Evolutionary conservation across 2,797 vertebrate genomes (phyloP).

Genomic region (Micropoecilia bifurca): DNA sequence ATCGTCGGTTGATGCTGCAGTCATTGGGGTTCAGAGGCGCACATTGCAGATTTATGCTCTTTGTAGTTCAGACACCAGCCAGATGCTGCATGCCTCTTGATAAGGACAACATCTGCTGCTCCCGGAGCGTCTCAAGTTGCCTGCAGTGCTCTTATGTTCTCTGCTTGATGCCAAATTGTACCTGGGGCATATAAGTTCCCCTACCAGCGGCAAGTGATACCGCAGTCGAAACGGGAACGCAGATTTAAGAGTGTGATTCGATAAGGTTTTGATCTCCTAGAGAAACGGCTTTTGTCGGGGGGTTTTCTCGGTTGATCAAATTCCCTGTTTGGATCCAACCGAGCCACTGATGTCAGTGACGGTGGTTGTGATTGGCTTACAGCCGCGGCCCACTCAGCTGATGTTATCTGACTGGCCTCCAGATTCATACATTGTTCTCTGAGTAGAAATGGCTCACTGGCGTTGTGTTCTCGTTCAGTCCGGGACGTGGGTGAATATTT

Average conservation of each 20-base stretch:
- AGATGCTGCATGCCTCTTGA: conserved; percentile 46
- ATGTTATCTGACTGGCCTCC: conserved; percentile 71
- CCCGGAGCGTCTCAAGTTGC: conserved; percentile 47
- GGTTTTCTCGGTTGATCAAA: conserved; percentile 50
- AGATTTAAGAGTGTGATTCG: conserved; percentile 44
- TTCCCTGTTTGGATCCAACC: conserved; percentile 58
- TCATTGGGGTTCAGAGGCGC: conserved; percentile 17
- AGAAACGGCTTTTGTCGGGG: conserved; percentile 20
- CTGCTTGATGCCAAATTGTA: conserved; percentile 55
- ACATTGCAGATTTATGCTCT: conserved; percentile 37
- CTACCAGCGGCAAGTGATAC: conserved; percentile 39
- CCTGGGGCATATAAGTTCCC: conserved; percentile 52
- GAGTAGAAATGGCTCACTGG: conserved; percentile 49
- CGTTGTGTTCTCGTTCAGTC: conserved; percentile 65
- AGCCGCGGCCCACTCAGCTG: conserved; percentile 51
- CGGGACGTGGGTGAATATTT: conserved; percentile 43
- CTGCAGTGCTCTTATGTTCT: conserved; percentile 49
- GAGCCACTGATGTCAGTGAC: conserved; percentile 67
- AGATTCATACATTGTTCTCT: conserved; percentile 59
- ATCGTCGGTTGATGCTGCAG: conserved; percentile 10
- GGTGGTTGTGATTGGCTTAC: conserved; percentile 62
- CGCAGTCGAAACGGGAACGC: conserved; percentile 51
- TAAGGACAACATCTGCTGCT: conserved; percentile 58
- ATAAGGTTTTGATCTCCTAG: conserved; percentile 61
- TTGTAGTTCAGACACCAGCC: conserved; percentile 17